Conservation (phyloP, 2,797 vertebrate species). For the Tachyglossus aculeatus region DNA sequence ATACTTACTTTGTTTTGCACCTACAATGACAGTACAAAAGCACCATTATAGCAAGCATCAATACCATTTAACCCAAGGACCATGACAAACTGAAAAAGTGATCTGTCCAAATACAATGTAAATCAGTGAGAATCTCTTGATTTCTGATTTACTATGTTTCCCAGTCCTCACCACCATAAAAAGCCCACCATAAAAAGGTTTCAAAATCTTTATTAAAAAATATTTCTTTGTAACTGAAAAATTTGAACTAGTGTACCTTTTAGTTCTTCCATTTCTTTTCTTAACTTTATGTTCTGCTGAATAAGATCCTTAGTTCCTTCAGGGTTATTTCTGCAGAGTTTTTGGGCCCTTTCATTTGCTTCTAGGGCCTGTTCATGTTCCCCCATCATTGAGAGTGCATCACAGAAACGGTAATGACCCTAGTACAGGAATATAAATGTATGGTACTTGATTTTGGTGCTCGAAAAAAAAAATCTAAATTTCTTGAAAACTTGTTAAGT, state of each 20-base stretch:
- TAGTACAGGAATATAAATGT: conserved; percentile 57
- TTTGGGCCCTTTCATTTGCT: conserved; percentile 80
- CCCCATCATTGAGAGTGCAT: conserved; percentile 85
- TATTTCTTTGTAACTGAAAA: background rate
- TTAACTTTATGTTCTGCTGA: conserved; percentile 77
- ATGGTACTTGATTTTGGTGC: conserved; percentile 27
- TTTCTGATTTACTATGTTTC: no score
- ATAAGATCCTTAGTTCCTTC: conserved; percentile 83
- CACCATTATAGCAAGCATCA: background rate
- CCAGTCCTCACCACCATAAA: no score
- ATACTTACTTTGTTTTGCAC: conserved; percentile 57
- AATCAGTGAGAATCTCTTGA: no score
- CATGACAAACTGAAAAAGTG: no score
- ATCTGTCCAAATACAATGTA: no score
- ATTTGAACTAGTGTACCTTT: conserved; percentile 62
- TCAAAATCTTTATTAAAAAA: no score
- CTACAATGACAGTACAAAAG: conserved; percentile 42
- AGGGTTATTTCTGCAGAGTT: conserved; percentile 70
- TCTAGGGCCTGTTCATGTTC: conserved; percentile 76
- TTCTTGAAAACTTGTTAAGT: conserved; percentile 14
- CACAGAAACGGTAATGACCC: conserved; percentile 94
- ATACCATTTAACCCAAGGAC: background rate
- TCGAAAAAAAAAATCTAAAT: conserved; percentile 36
- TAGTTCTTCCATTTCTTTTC: conserved; percentile 48
- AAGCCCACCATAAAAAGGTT: no score